Percentiles rank a stretch among this genome's conserved stretches.
phyloP scores from a whole-genome alignment of 1,140 invertebrate species.

The Meloidogyne exigua region DNA sequence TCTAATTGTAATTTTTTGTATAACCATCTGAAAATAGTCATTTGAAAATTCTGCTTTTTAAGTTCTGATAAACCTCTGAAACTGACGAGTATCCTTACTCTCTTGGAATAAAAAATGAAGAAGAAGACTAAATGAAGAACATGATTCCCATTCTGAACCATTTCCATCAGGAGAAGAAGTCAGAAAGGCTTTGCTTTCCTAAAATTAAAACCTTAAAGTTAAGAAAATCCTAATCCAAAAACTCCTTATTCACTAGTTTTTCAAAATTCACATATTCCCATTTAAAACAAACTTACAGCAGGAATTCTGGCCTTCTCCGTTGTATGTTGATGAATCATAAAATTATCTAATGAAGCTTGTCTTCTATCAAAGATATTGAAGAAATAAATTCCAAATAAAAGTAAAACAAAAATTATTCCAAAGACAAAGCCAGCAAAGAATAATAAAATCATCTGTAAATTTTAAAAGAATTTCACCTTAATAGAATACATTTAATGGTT shows the following conservation, averaged over 20 bases:
- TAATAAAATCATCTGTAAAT: constrained; percentile 20
- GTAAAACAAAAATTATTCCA: constrained; percentile 38
- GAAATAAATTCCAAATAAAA: constrained; percentile 27
- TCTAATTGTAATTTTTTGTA: constrained; percentile 60
- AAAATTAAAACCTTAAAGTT: constrained; percentile 24
- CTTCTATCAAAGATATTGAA: constrained; percentile 32
- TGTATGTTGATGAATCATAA: constrained; percentile 49
- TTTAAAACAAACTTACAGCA: constrained; percentile 27
- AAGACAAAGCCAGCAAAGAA: constrained; percentile 39
- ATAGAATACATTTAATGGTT: too few species aligned
- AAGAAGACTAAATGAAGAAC: constrained; percentile 46
- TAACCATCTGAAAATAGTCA: constrained; percentile 48
- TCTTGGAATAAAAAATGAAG: constrained; percentile 60
- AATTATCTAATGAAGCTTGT: not conserved
- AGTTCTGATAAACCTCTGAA: constrained; percentile 45
- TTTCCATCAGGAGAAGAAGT: constrained; percentile 49
- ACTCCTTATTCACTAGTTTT: too few species aligned
- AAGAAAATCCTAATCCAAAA: not conserved
- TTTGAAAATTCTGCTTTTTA: not conserved
- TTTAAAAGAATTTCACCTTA: not conserved
- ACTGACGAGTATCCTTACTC: constrained; percentile 55
- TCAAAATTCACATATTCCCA: too few species aligned
- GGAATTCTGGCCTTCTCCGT: constrained; percentile 44
- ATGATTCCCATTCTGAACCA: constrained; percentile 51
- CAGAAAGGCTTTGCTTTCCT: constrained; percentile 52